phyloP scores from a whole-genome alignment of 2,888 invertebrate genomes.

The Torymus tubicola region DNA sequence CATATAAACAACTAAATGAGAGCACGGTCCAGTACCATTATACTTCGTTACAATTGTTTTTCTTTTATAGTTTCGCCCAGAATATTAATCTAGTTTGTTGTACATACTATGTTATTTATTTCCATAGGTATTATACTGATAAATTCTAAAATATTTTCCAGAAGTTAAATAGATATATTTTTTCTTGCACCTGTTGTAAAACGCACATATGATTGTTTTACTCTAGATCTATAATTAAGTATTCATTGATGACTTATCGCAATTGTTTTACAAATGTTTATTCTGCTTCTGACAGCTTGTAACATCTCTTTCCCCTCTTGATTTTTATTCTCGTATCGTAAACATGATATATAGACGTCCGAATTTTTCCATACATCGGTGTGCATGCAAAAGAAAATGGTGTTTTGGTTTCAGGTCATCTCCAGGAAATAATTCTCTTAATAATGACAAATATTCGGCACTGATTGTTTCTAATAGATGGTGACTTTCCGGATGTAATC shows the following conservation, averaged over 20 bases:
- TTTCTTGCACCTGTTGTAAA: not conserved
- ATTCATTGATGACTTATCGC: constrained; percentile 31
- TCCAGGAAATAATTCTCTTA: constrained; percentile 40
- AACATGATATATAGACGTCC: constrained; percentile 59
- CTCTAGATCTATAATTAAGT: constrained; percentile 44
- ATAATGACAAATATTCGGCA: constrained; percentile 50
- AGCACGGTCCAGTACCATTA: no score
- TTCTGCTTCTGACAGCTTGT: constrained; percentile 41
- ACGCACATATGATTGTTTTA: not conserved
- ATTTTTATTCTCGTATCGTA: constrained; percentile 60
- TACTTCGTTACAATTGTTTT: no score
- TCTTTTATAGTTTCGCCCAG: no score
- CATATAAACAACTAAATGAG: no score
- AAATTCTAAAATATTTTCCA: not conserved
- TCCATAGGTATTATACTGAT: no score
- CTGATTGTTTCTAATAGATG: constrained; percentile 43
- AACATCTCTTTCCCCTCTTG: constrained; percentile 55
- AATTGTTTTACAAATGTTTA: constrained; percentile 57
- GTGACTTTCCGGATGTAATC: constrained; percentile 44
- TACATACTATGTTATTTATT: no score
- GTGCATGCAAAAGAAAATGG: constrained; percentile 59
- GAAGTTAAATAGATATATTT: not conserved
- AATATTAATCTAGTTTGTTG: no score
- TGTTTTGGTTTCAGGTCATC: constrained; percentile 59
- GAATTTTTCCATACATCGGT: constrained; percentile 55